These are phyloP conservation scores for Callyntrura sp. DNA, from an alignment of 2,888 invertebrate genomes.

Conservation along the genomic window DNA sequence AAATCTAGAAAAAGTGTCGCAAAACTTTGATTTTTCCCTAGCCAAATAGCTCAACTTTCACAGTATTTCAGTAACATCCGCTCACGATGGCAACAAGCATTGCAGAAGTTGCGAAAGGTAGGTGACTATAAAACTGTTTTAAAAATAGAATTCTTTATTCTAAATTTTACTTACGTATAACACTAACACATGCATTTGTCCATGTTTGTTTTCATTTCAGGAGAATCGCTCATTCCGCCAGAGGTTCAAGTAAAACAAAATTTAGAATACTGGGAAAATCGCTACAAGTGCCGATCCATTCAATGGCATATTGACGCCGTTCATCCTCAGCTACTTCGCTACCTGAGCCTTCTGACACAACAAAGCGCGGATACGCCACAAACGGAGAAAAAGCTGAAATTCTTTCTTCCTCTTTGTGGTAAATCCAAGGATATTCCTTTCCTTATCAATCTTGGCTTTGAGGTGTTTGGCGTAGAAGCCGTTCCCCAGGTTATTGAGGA, in stretches of 20 bases:
- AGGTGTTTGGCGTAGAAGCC: conserved; percentile 84
- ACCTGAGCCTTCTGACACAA: conserved; percentile 67
- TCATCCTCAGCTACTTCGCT: conserved; percentile 72
- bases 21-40: too few relatives aligned
- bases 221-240: not conserved
- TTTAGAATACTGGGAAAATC: conserved; percentile 76
- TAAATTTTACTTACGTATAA: too few relatives aligned
- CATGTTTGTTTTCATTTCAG: too few relatives aligned
- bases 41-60: too few relatives aligned
- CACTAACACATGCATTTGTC: too few relatives aligned
- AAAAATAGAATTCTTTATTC: too few relatives aligned
- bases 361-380: not conserved
- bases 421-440: conserved; percentile 83
- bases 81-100: too few relatives aligned
- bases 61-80: too few relatives aligned
- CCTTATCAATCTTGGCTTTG: conserved; percentile 83
- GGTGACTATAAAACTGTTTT: too few relatives aligned
- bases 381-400: too few relatives aligned
- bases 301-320: conserved; percentile 82
- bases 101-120: too few relatives aligned
- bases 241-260: conserved; percentile 37
- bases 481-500: conserved; percentile 80
- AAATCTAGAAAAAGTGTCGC: too few relatives aligned
- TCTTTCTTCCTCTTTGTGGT: conserved; percentile 84
- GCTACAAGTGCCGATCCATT: conserved; percentile 69